Base-by-base conservation (phyloP, 1,140 invertebrate species). In the Papilio xuthus region DNA sequence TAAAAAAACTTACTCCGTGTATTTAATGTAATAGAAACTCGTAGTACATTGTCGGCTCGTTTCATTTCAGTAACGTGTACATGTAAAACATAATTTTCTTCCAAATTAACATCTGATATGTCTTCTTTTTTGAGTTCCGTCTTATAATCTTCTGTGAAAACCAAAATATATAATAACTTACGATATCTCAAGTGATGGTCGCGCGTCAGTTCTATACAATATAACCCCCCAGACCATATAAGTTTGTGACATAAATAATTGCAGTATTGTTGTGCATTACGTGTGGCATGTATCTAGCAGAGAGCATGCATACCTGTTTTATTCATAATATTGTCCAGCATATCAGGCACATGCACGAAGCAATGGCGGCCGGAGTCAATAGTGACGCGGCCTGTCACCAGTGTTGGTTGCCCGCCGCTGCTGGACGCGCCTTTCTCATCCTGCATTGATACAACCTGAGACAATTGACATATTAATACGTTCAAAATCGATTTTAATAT, bases 61-160 rank as follows among this genome's bases (percentile, higher is more conserved):
- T 87, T 86, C 18, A 82, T 83, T 79, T 91, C 89, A 0, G 81
- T 80, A 50, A 91, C 85, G 69, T 91, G 90, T 18, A 92, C 82
- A 50, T 92, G 90, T n/a, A 89, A 79, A 69, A 88, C 84, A 73
- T 81, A 79, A 26, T 81, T 80, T 20, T 85, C 84, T n/a, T 86
- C 82, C 3, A 69, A 53, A 74, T 78, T 26, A 1, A 9, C 4
- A 23, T 26, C 15, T 74, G 12, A 15, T 26, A 50, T 18, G 20
- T 53, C 23, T 32, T 26, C 72, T 28, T 50, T 74, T 53, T 74
- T 74, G 6, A 15, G 13, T 47, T 44, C 44, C 15, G 44, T 47
- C 50, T 53, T 8, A 74, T 15, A 72, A 42, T 42, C n/a, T 4
- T 81, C 78, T 79, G 71, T 0, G 76, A 80, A 41, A 56, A 78